phyloP scores from a whole-genome alignment of 2,797 vertebrate species.

The Malurus leucopterus region DNA sequence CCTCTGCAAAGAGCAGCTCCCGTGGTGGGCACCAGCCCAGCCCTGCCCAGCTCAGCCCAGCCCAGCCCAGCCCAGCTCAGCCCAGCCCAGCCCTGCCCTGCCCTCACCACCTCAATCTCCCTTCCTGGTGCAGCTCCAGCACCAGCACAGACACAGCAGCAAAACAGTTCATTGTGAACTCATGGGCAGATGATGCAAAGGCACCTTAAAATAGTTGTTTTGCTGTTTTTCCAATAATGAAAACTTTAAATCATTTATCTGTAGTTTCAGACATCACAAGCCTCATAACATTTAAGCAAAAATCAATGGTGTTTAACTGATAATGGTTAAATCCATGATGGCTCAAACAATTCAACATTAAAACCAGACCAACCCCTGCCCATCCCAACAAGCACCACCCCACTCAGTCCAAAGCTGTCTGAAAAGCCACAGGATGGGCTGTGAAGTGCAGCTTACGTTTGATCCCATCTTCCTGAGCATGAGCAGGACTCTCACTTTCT shows the following conservation, averaged over 20 bases:
- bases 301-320: not conserved
- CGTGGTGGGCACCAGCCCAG: not conserved
- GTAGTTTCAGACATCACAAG: not conserved
- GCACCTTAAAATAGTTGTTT: not conserved
- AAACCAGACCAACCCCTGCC: not conserved
- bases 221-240: not conserved
- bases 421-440: not conserved
- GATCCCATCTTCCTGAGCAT: slow-evolving; percentile 99
- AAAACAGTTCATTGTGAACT: accelerated
- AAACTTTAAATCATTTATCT: not conserved
- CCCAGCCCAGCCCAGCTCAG: no score
- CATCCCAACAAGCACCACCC: not conserved
- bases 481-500: slow-evolving; percentile 97
- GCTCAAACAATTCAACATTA: not conserved
- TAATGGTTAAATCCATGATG: accelerated
- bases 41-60: no score
- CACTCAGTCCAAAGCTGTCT: not conserved
- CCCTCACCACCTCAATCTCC: not conserved
- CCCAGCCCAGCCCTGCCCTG: no score
- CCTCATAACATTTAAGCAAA: not conserved
- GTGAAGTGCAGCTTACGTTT: slow-evolving; percentile 78
- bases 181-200: accelerated
- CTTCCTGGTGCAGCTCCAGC: no score
- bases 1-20: not conserved
- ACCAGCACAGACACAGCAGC: not conserved